phyloP scores from a whole-genome alignment of 2,113 vertebrate species.

The Ursus arctos region DNA sequence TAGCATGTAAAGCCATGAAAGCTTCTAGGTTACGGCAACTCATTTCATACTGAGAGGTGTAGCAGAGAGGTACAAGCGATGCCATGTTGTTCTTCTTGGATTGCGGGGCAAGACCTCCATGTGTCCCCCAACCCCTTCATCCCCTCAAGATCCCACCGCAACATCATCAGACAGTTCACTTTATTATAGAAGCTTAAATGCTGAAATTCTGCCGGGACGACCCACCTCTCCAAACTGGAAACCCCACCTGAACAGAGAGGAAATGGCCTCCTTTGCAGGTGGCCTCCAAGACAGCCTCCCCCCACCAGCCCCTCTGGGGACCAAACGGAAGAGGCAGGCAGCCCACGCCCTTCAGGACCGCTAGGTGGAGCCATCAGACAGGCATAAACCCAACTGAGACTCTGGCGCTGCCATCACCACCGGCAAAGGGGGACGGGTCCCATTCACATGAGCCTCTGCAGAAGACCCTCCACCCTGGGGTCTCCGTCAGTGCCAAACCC shows the following conservation, averaged over 20 bases:
- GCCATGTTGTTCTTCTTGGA: accelerated
- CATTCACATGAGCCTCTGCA: accelerated
- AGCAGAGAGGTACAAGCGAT: accelerated
- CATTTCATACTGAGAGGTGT: accelerated
- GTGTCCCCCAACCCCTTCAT: accelerated
- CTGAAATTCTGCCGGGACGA: neutral
- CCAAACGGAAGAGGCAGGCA: neutral
- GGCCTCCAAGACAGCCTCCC: neutral
- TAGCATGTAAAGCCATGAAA: neutral
- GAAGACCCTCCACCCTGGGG: neutral
- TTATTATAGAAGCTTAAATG: neutral
- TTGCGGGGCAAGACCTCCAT: neutral
- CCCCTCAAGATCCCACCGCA: neutral
- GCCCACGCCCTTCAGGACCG: constrained; percentile 51
- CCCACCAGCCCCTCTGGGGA: accelerated
- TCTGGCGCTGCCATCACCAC: accelerated
- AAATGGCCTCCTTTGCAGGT: accelerated
- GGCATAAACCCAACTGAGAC: neutral
- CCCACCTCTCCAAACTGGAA: neutral
- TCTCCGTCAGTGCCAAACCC: accelerated
- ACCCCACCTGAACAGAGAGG: accelerated
- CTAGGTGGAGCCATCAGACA: constrained; percentile 84
- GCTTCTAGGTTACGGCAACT: neutral
- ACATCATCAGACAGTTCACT: accelerated
- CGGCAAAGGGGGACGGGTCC: neutral